phyloP scores from a whole-genome alignment of 1,140 invertebrate genomes.

The Hestina assimilis region DNA sequence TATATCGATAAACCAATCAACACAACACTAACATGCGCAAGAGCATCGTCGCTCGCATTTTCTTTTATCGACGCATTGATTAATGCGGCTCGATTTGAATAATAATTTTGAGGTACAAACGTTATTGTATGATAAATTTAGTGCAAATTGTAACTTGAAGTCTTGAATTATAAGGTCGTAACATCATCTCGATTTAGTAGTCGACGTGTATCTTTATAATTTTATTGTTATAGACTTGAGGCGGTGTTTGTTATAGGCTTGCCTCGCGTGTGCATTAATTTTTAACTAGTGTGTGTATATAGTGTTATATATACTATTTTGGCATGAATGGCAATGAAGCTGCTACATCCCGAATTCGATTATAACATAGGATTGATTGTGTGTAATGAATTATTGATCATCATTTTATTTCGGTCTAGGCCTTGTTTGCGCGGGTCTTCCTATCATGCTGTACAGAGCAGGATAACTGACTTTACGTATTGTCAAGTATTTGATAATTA shows the following conservation, averaged over 20 bases:
- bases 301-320: conserved; percentile 8
- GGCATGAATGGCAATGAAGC: not conserved
- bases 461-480: too few relatives aligned
- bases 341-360: too few relatives aligned
- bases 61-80: conserved; percentile 75
- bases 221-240: conserved; percentile 32
- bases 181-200: not conserved
- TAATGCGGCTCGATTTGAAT: conserved; percentile 76
- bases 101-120: conserved; percentile 76
- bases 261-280: conserved; percentile 29
- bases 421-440: too few relatives aligned
- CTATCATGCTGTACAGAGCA: too few relatives aligned
- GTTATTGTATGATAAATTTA: conserved; percentile 78
- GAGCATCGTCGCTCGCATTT: conserved; percentile 64
- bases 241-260: conserved; percentile 19
- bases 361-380: too few relatives aligned
- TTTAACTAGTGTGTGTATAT: conserved; percentile 23
- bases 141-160: conserved; percentile 75
- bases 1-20: not conserved
- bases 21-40: conserved; percentile 46
- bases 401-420: too few relatives aligned
- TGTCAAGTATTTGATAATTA: too few relatives aligned
- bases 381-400: too few relatives aligned
- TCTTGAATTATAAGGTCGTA: conserved; percentile 20
- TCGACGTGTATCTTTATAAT: conserved; percentile 19